A percentile compares a stretch with the other conserved stretches of the same genome.
Evolutionary conservation across 1,140 invertebrate genomes (phyloP).

Genomic region (Medauroidea extradentata): DNA sequence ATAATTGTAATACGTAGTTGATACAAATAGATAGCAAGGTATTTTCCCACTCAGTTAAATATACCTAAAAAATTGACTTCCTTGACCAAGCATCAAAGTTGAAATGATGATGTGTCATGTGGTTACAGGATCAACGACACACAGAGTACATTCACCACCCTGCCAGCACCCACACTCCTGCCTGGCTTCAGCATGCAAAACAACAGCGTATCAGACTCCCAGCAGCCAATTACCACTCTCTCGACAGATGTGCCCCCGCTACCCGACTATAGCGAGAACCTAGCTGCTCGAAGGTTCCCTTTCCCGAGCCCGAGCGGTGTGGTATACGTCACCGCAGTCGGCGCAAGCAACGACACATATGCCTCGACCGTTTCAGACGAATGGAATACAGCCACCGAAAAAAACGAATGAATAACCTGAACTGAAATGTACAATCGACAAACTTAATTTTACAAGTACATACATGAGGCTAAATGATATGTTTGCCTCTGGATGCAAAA

Average conservation of each 20-base stretch:
- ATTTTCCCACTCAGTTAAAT: no score
- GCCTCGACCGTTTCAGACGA: neutral
- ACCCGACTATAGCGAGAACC: slow-evolving; percentile 3
- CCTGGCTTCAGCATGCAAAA: neutral
- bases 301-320: neutral
- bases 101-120: no score
- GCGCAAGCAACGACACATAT: neutral
- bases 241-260: neutral
- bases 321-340: slow-evolving; percentile 13
- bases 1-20: no score
- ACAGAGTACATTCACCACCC: neutral
- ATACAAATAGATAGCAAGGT: no score
- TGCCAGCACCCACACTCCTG: neutral
- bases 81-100: no score
- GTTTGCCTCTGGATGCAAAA: no score
- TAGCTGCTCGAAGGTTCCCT: neutral
- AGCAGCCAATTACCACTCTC: neutral
- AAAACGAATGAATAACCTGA: no score
- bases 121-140: neutral
- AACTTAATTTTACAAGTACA: no score
- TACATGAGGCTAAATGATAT: no score
- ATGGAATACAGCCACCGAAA: neutral
- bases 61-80: no score
- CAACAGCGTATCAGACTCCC: neutral
- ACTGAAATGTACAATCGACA: no score